phyloP scores from a whole-genome alignment of 2,797 vertebrate species.

The Micrastur ruficollis region DNA sequence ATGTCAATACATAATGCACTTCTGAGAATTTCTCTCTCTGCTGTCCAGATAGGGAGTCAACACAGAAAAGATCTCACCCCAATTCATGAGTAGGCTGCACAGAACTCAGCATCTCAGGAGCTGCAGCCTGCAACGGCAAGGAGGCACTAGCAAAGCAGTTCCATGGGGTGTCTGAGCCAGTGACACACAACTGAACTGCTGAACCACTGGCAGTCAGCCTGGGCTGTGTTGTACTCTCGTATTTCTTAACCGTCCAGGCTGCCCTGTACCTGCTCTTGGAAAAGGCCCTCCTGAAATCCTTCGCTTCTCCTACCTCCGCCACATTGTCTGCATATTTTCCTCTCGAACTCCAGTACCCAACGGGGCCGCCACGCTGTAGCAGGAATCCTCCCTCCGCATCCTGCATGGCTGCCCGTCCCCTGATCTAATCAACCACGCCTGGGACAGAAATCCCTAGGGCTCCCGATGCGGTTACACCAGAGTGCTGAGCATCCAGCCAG shows the following conservation, averaged over 20 bases:
- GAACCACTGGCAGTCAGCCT: no score
- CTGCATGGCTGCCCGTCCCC: neutral
- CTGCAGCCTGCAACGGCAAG: neutral
- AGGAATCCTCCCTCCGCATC: no score
- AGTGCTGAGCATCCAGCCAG: neutral
- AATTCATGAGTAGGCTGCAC: no score
- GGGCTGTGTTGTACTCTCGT: neutral
- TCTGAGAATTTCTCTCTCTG: neutral
- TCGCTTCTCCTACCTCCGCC: neutral
- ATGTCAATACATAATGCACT: neutral
- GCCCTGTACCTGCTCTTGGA: neutral
- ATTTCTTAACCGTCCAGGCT: no score
- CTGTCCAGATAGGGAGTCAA: neutral
- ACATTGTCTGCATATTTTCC: neutral
- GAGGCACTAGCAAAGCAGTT: neutral
- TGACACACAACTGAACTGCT: fast-evolving
- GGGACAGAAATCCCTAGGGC: neutral
- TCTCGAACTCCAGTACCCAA: neutral
- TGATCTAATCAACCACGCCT: fast-evolving
- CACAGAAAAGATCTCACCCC: neutral
- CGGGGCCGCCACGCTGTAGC: no score
- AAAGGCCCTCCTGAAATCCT: neutral
- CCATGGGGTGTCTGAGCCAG: neutral
- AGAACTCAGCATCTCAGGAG: neutral
- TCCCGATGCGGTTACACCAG: no score